Evolutionary conservation across 2,888 invertebrate species (phyloP), one percentile per base, ranked within the genome.

Genomic region (Lycocerus yunnanus): DNA sequence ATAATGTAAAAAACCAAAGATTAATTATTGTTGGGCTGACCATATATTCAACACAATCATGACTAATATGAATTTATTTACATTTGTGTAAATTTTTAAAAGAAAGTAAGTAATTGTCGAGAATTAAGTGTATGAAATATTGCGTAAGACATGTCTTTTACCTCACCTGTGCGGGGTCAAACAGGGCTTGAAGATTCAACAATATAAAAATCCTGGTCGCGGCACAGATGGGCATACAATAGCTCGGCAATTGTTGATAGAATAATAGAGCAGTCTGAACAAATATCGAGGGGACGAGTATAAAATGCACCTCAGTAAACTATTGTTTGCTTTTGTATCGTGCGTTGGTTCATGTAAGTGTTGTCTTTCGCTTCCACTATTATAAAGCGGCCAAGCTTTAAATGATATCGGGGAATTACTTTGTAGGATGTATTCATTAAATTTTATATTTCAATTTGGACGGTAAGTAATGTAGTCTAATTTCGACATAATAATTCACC

Each of bases 201-300:
- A 76, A 76, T 74, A 67, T 69, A 58, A 71, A 63, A 65, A 68
- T 74, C 73, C 76, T 73, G 71, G 71, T 74, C 76, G 73, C 58
- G 68, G 82, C 84, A 84, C 85, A 85, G 85, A 86, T 85, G 86
- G 85, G 84, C 85, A 84, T 83, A 85, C 86, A 85, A 85, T 85
- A 77, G 83, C 80, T 78, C 80, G 80, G 81, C 85, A 83, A 86
- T 85, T 84, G 85, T 85, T 84, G 84, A 84, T 84, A 80, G 85
- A 86, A 86, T 86, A 86, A 86, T 85, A 84, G 86, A 84, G 84
- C 83, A 84, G 83, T 84, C 82, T 84, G 84, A 84, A 85, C 84
- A 85, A 84, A 84, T 82, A 81, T 80, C 77, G 79, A 82, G 82
- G 83, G 84, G 84, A 83, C 79, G 78, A 77, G 77, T 78, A 82